Base-by-base conservation (phyloP, 2,797 vertebrate genomes). In the Pangasius larnaudii region DNA sequence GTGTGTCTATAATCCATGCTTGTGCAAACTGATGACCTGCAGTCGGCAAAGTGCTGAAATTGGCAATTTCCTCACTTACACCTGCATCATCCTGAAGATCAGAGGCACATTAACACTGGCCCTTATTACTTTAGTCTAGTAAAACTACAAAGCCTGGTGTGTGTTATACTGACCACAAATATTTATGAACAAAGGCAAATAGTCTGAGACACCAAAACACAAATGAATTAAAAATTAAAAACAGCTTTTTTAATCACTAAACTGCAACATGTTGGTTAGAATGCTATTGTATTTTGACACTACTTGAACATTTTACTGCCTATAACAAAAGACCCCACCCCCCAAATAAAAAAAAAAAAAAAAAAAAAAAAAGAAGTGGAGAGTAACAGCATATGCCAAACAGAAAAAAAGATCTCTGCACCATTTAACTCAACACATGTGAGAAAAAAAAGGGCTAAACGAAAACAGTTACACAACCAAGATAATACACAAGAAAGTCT, bases 181-280 rank as follows among this genome's bases (percentile, higher is more conserved):
- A 84, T 88, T n/a, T 84, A n/a, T 53, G 19, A 19, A 24, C 51
- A 72, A 82, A 87, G 49, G 1, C n/a, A 83, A 82, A 72, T 22
- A 49, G 53, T 59, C 51, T 16, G 33, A 56, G 75, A 51, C 18
- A n/a, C 51, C 49, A 74, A 27, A 59, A 81, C 0, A 42, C 30
- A 85, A 61, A 39, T 3, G 7, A 11, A 36, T 46, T 16, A 27
- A 24, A 67, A 65, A 79, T 67, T 5, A 56, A 56, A 69, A 39
- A 8, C 22, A 67, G 16, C n/a, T 56, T 85, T 36, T 72, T 58
- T n/a, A 49, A 72, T 9, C 13, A 3, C 39, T 36, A 36, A n/a
- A 85, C 51, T 14, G 7, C 65, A 58, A 59, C 46, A 69, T 27
- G 49, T 59, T 71, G 46, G 56, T 39, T 42, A 27, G 5, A 61